Base-by-base conservation (phyloP, 2,797 vertebrate species). In the Thunnus albacares region DNA sequence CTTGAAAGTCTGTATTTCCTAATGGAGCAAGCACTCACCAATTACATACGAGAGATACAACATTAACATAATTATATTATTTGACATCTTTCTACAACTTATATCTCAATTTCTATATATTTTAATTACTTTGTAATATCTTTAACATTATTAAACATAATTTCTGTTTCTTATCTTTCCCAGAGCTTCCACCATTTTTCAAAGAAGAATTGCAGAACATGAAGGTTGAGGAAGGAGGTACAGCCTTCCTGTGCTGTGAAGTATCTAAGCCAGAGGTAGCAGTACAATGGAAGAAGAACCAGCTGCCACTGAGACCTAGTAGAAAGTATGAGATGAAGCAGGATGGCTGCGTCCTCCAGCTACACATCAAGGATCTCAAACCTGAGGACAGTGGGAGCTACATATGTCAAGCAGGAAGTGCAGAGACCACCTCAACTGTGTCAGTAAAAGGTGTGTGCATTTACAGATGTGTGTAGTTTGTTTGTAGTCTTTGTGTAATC, bases 331-430 rank as follows among this genome's bases (percentile, higher is more conserved):
- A 97, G 63, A 93, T 97, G 22, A 82, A 93, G 4, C 94, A 95
- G 4, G 92, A 94, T 2, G 96, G 95, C n/a, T 92, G 69, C 14
- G 84, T 89, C 11, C 93, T 96, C 51, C 92, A 71, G 6, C 96
- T 98, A 1, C 66, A 95, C 15, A 95, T 98, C 28, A 94, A 64
- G 3, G 94, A 93, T 1, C 94, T 97, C 58, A 95, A 86, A 3
- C 62, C 76, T 0, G 96, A 96, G 38, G 97, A 98, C 88, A 94
- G 96, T 67, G 96, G 94, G 1, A 91, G 89, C 6, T 98, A 97
- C 64, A 81, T 84, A 1, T 98, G 97, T 56, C 80, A 90, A 58
- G 88, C 92, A 35, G 92, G 87, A 38, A 30, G 49, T n/a, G 71
- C 73, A 43, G 89, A 92, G 38, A 93, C 87, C 20, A 81, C 81